These are phyloP conservation scores for Xestia c-nigrum DNA, from an alignment of 2,888 invertebrate species.

Conservation along the genomic window DNA sequence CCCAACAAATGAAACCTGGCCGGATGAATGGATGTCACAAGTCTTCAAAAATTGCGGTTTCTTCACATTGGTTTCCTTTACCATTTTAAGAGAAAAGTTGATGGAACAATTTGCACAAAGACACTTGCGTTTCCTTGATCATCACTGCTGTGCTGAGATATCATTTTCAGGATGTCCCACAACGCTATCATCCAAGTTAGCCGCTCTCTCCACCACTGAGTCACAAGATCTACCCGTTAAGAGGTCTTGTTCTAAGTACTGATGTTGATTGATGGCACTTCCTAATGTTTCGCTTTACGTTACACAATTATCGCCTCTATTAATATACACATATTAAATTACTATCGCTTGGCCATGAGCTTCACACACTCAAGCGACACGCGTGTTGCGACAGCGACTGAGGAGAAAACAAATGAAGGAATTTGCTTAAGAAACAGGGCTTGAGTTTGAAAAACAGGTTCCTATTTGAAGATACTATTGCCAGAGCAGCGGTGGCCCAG, in stretches of 20 bases:
- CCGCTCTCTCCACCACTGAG: conserved; percentile 33
- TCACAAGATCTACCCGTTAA: conserved; percentile 44
- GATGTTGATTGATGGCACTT: conserved; percentile 64
- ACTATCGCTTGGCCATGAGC: neutral
- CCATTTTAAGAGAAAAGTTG: neutral
- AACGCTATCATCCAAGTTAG: neutral
- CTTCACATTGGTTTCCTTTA: neutral
- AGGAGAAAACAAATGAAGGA: neutral
- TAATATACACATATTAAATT: conserved; percentile 28
- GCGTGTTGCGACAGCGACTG: neutral
- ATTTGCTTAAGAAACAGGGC: no score
- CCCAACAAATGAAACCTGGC: no score
- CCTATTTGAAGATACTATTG: no score
- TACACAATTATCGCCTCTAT: conserved; percentile 35
- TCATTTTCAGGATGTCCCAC: neutral
- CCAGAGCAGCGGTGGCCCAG: no score
- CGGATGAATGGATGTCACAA: neutral
- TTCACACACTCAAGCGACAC: neutral
- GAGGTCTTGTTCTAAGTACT: conserved; percentile 60
- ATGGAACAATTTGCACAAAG: neutral
- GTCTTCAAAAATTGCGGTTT: neutral
- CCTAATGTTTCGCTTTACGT: conserved; percentile 42
- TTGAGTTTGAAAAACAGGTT: no score
- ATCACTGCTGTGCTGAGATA: neutral
- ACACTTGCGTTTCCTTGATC: neutral